Percentiles rank a stretch among this genome's conserved stretches.
These are phyloP conservation scores for Mamestra brassicae DNA, from an alignment of 2,888 invertebrate species.

Conservation along the genomic window DNA sequence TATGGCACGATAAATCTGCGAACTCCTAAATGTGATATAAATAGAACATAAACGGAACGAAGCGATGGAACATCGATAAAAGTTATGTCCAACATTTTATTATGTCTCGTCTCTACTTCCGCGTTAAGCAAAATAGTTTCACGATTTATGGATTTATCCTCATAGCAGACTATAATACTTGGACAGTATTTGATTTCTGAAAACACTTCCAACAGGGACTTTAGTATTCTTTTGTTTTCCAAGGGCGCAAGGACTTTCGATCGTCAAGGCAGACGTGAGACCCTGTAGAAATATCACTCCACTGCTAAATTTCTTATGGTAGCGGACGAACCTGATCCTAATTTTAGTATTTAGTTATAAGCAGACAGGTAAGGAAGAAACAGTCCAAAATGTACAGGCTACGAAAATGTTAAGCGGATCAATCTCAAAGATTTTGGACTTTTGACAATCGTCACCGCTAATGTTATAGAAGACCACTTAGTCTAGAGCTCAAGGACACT, in stretches of 20 bases:
- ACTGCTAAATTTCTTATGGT: neutral
- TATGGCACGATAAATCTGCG: conserved; percentile 47
- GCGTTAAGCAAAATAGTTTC: conserved; percentile 25
- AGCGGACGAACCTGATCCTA: neutral
- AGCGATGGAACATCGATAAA: conserved; percentile 36
- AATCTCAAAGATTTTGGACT: neutral
- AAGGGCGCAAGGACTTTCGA: neutral
- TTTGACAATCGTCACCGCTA: neutral
- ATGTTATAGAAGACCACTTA: neutral
- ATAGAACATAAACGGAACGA: conserved; percentile 25
- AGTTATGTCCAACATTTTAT: conserved; percentile 43
- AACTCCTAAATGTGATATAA: conserved; percentile 35
- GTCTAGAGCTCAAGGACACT: neutral
- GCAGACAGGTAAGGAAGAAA: neutral
- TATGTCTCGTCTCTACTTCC: conserved; percentile 13
- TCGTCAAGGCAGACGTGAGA: neutral
- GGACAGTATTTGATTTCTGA: neutral
- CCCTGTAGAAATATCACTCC: too few species aligned
- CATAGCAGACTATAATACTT: neutral
- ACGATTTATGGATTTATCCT: neutral
- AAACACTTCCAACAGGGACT: too few species aligned
- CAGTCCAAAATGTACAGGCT: neutral
- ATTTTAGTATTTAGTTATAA: neutral
- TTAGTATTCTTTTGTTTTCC: too few species aligned
- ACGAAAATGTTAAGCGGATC: neutral